phyloP scores from a whole-genome alignment of 2,797 vertebrate species.

The Pangasius sanitwongsei region DNA sequence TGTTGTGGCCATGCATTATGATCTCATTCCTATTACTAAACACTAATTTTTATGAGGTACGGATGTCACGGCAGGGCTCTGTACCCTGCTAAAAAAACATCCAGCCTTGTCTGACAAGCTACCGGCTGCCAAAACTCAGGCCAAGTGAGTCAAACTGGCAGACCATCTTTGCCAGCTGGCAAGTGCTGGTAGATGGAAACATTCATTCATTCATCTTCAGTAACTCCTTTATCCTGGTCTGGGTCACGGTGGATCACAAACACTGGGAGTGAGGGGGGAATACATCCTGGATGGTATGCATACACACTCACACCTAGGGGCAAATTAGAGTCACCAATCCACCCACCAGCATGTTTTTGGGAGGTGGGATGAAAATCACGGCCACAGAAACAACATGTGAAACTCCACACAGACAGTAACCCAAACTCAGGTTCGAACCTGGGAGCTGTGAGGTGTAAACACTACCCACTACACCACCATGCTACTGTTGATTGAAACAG shows the following conservation, averaged over 20 bases:
- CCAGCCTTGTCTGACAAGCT: not conserved
- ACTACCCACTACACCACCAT: not conserved
- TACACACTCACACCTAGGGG: not conserved
- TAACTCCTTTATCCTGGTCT: conserved; percentile 37
- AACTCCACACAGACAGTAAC: not conserved
- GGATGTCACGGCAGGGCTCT: conserved; percentile 1
- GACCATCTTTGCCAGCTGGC: conserved; percentile 43
- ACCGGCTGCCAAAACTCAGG: conserved; percentile 19
- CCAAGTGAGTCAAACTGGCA: conserved; percentile 17
- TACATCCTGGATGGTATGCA: not conserved
- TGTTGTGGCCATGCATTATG: not conserved
- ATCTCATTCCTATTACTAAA: not conserved
- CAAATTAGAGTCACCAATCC: not conserved
- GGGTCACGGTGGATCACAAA: not conserved
- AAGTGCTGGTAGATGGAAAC: conserved; percentile 11
- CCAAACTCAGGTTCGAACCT: not conserved
- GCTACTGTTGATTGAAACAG: no score
- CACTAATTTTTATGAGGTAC: not conserved
- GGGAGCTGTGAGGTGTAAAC: not conserved
- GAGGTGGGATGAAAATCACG: not conserved
- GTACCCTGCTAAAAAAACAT: not conserved
- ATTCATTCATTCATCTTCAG: conserved; percentile 25
- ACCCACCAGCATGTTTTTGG: not conserved
- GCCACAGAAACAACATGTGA: not conserved
- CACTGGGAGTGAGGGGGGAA: not conserved